Evolutionary conservation across 1,140 invertebrate genomes (phyloP), one percentile per base, ranked within the genome.

Genomic region (Acromyrmex echinatior): DNA sequence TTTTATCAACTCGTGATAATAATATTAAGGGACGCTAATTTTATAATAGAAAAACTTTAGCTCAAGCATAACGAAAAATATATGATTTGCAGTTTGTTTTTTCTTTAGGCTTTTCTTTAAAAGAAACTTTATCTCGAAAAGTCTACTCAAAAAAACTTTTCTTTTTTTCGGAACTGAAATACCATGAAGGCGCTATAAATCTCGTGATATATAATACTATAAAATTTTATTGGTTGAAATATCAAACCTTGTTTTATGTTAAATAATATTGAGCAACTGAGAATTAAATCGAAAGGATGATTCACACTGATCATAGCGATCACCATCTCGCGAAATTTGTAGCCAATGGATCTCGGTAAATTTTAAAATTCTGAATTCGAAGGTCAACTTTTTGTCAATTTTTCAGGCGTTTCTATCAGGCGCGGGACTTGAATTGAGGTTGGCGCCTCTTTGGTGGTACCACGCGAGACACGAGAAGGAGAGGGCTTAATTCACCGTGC

Each of bases 401-500:
- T 31, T 21, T 60, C 56, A n/a, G 66, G 39, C 88, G 71, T 35
- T 62, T 62, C 25, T 56, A 31, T 81, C 62, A 21, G 21, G 21
- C 28, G 12, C 77, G 51, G 21, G 60, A 12, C 39, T 51, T 18
- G 14, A 53, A 21, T 79, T 68, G 66, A 80, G 35, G 88, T 79
- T 87, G 89, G 89, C 89, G 89, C 89, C 89, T 90, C 86, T 87
- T 70, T 58, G n/a, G 28, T 49, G 86, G 49, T 53, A 60, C n/a
- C 53, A 60, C 14, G 49, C 53, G 56, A 60, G 63, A 86, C 73
- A n/a, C 35, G 58, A 60, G 63, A 35, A 25, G 74, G 45, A 77
- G 85, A 91, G 81, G 90, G 81, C 90, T 92, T 93, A 93, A 94
- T 92, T 94, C 93, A 90, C 90, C 91, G 89, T 92, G 92, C 91